These are phyloP conservation scores for Takifugu bimaculatus DNA, from an alignment of 2,113 vertebrate species.

Conservation along the genomic window DNA sequence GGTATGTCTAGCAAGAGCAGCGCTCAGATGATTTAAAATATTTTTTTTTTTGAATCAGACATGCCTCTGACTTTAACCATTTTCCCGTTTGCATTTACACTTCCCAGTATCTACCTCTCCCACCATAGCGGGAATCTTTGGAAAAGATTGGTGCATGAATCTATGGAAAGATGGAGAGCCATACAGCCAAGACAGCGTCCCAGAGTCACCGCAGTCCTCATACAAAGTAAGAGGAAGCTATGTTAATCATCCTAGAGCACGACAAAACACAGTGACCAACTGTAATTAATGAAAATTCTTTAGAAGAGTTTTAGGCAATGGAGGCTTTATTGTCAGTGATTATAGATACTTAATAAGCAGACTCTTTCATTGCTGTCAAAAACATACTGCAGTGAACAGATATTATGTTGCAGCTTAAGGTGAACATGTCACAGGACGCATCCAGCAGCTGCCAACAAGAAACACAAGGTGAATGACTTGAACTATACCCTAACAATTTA, in stretches of 20 bases:
- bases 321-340: no score
- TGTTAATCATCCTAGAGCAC: no score
- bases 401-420: slow-evolving; percentile 22
- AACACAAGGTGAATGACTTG: neutral
- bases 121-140: slow-evolving; percentile 70
- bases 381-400: neutral
- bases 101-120: slow-evolving; percentile 39
- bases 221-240: slow-evolving; percentile 29
- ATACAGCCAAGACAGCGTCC: slow-evolving; percentile 13
- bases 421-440: slow-evolving; percentile 5
- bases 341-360: no score
- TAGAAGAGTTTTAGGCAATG: no score
- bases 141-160: slow-evolving; percentile 71
- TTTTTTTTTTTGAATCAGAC: no score
- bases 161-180: slow-evolving; percentile 66
- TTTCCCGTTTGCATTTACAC: neutral
- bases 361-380: neutral
- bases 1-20: slow-evolving; percentile 33
- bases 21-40: neutral
- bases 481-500: neutral
- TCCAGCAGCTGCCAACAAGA: slow-evolving; percentile 17
- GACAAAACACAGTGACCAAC: no score
- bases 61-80: neutral
- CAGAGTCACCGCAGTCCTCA: slow-evolving; percentile 14
- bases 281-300: no score